Evolutionary conservation across 92 coral and sea anemone species (phyloP), one percentile per base, ranked within the genome.

Genomic region (Palythoa grandis): DNA sequence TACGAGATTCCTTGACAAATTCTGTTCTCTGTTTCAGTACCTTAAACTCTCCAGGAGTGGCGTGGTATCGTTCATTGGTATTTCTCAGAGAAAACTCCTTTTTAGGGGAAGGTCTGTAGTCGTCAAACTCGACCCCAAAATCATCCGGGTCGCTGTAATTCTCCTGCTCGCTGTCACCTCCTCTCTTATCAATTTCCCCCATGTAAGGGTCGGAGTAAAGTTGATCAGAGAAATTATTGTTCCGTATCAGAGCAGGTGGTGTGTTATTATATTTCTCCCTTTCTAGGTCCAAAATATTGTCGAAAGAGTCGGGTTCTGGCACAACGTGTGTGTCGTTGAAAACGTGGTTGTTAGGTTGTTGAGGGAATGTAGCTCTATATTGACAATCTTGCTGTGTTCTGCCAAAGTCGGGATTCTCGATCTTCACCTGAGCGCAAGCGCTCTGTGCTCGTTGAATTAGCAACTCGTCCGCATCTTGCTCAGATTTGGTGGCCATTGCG

Each of bases 371-470:
- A 38, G 74, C 60, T 39, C 74, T 66, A 24, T 65, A 67, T 3
- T 67, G 61, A 47, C 74, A 80, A 22, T 80, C 85, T 0, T 24
- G 57, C 11, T 48, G 85, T 11, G 74, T 37, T 12, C 47, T 70
- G 12, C 74, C 48, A 69, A 65, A 80, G 29, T 80, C 74, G 10
- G 19, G 14, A 15, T 68, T 66, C 17, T 80, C 85, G 14, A 35
- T 23, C 74, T 80, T 80, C 5, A 80, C 40, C 50, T 79, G 84
- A 24, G 69, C 29, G 12, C 77, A 71, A 8, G 79, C 74, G 47
- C 79, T 79, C 53, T 86, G 85, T 15, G 89, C 52, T 50, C 79
- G 85, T 76, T 76, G 89, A 72, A 86, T 86, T 38, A 86, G 89
- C 89, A 86, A 6, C 47, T 86, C 75, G 57, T 76, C 89, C 0